Evolutionary conservation across 1,140 invertebrate species (phyloP), one percentile per base, ranked within the genome.

Genomic region (Pseudomyrmex flavicornis): DNA sequence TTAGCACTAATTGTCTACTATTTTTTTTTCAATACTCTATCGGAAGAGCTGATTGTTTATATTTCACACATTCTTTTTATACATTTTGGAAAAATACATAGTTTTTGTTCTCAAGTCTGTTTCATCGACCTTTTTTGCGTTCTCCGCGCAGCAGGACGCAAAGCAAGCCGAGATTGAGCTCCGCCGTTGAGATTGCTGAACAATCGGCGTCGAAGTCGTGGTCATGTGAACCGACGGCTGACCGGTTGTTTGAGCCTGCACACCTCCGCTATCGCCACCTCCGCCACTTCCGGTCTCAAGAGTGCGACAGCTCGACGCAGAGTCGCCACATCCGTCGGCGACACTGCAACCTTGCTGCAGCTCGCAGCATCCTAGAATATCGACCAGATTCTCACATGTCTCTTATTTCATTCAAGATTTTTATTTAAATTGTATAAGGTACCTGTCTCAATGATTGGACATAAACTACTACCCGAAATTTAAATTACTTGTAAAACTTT

Each of bases 71-170:
- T 35, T 5, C 35, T 35, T 35, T 35, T 35, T 35, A 35, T 35
- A 35, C 26, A 35, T 35, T 35, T 5, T 35, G 35, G 35, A 5
- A 35, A 2, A 35, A 35, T 5, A 35, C 35, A 35, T 7, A 35
- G 0, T 35, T 35, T 35, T 35, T 35, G 5, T 35, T 35, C 35
- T 52, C 2, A 77, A 68, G 35, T 52, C 2, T 5, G 17, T 35
- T 66, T 20, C 12, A 66, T 46, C 13, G 50, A 48, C 50, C 50
- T 52, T 52, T 52, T 52, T 93, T 0, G 93, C 93, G 15, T 92
- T 93, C 72, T 93, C 93, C 9, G 93, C 93, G 73, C 93, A 94
- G 79, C 93, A 94, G 46, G 93, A 93, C 7, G 92, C 83, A 65
- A 93, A 92, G 85, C 93, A 94, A 7, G 91, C 79, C 13, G 90